Evolutionary conservation across 2,888 invertebrate genomes (phyloP).

Genomic region (Ectemnius continuus): DNA sequence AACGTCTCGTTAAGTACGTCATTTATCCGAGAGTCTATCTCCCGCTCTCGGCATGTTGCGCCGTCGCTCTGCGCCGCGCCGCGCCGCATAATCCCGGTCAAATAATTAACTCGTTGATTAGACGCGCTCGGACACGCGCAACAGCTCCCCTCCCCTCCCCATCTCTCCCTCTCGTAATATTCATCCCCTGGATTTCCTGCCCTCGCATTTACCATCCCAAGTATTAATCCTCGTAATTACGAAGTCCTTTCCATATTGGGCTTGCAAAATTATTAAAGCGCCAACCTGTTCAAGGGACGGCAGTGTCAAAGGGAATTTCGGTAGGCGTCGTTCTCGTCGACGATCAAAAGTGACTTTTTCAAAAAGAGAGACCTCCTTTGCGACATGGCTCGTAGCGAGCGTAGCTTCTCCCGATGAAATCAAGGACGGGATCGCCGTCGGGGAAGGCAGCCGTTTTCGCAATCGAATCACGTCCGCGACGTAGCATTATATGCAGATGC

Average conservation of each 20-base stretch:
- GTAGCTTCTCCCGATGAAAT: slow-evolving; percentile 22
- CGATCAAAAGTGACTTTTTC: no score
- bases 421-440: slow-evolving; percentile 37
- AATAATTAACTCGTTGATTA: slow-evolving; percentile 48
- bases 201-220: no score
- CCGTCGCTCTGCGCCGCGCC: not conserved
- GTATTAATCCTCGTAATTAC: no score
- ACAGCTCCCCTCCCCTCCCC: no score
- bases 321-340: no score
- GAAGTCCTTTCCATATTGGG: no score
- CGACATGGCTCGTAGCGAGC: not conserved
- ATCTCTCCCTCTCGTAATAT: no score
- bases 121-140: slow-evolving; percentile 6
- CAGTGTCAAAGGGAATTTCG: no score
- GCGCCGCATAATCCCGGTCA: slow-evolving; percentile 37
- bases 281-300: no score
- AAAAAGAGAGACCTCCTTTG: no score
- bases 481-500: slow-evolving; percentile 57
- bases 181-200: not conserved
- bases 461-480: slow-evolving; percentile 50
- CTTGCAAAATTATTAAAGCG: no score
- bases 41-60: slow-evolving; percentile 12
- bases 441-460: slow-evolving; percentile 20
- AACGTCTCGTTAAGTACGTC: slow-evolving; percentile 53
- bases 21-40: slow-evolving; percentile 33